A percentile compares a stretch with the other conserved stretches of the same genome.
These are phyloP conservation scores for Zaprionus kolodkinae DNA, from an alignment of 1,140 invertebrate genomes.

Conservation along the genomic window DNA sequence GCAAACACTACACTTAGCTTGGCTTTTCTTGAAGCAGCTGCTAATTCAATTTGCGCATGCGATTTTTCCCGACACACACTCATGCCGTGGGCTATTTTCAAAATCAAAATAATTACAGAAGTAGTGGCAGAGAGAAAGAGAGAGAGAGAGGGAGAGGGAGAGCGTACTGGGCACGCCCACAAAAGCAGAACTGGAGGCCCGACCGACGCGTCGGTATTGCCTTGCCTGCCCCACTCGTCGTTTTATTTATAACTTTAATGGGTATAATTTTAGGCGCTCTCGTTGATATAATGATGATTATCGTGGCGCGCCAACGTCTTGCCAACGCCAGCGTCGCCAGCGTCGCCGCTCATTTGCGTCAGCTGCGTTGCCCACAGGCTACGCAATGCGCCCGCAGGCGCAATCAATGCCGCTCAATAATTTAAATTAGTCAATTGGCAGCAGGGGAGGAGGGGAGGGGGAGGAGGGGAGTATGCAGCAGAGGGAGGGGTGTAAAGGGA, in stretches of 20 bases:
- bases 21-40: conserved; percentile 26
- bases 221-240: conserved; percentile 27
- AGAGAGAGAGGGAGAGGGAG: neutral
- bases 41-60: conserved; percentile 59
- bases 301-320: conserved; percentile 48
- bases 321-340: conserved; percentile 15
- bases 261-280: conserved; percentile 75
- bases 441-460: neutral
- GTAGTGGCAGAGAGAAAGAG: neutral
- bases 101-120: conserved; percentile 77
- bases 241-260: conserved; percentile 81
- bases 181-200: conserved; percentile 11
- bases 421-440: conserved; percentile 60
- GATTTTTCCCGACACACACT: conserved; percentile 28
- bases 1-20: neutral
- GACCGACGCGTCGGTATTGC: neutral
- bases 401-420: conserved; percentile 77
- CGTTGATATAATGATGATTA: conserved; percentile 81
- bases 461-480: neutral
- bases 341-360: conserved; percentile 66
- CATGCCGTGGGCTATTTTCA: conserved; percentile 43
- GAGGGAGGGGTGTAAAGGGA: neutral
- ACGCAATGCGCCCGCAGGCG: neutral
- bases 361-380: conserved; percentile 22
- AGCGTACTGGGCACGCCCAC: conserved; percentile 46